Percentiles rank a stretch among this genome's conserved stretches.
Conservation (phyloP, 2,113 vertebrate species). For the Ictidomys tridecemlineatus region DNA sequence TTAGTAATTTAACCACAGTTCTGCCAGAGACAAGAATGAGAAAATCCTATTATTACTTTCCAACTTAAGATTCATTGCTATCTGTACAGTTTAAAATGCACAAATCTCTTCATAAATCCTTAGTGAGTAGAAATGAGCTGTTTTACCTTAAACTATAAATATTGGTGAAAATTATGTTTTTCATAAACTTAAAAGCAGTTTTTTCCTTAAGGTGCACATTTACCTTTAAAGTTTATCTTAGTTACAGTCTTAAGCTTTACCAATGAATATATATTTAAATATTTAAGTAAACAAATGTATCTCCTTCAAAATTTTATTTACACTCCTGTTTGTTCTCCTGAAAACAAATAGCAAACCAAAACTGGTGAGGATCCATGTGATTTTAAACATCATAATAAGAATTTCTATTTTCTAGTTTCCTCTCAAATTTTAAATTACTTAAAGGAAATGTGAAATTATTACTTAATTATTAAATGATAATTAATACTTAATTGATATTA, state of each 20-base stretch:
- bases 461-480: neutral
- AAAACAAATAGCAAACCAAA: slow-evolving; percentile 40
- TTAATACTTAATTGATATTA: no score
- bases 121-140: neutral
- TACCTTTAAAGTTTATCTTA: slow-evolving; percentile 15
- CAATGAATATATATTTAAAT: neutral
- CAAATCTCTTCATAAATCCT: slow-evolving; percentile 6
- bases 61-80: neutral
- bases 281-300: slow-evolving; percentile 48
- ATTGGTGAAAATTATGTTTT: neutral
- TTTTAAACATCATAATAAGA: slow-evolving; percentile 15
- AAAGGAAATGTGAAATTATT: slow-evolving; percentile 18
- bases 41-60: neutral
- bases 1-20: neutral
- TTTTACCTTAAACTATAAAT: slow-evolving; percentile 46
- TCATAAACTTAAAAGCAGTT: slow-evolving; percentile 28
- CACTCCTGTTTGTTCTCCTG: neutral
- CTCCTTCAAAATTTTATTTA: slow-evolving; percentile 27
- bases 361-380: neutral
- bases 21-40: neutral
- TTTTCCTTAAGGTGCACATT: neutral
- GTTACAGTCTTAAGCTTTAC: slow-evolving; percentile 26
- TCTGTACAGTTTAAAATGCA: slow-evolving; percentile 24
- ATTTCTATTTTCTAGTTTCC: neutral
- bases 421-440: slow-evolving; percentile 13